phyloP scores from a whole-genome alignment of 2,797 vertebrate genomes.

The Propithecus perrieri region DNA sequence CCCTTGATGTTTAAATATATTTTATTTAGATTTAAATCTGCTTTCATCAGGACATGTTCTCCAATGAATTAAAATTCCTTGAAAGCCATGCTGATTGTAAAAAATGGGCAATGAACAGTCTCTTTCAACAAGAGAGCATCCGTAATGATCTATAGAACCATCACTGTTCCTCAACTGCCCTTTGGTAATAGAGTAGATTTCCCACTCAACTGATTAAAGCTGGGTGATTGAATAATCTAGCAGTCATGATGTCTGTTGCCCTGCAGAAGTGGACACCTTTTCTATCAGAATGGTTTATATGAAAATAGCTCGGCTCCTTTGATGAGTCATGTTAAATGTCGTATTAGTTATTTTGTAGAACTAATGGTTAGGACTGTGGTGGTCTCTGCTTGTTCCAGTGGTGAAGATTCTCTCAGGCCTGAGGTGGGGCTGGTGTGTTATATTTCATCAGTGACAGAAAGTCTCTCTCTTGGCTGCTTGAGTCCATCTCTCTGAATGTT shows the following conservation, averaged over 20 bases:
- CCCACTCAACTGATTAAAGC: conserved; percentile 70
- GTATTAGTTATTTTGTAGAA: conserved; percentile 6
- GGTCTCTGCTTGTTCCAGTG: background rate
- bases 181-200: conserved; percentile 73
- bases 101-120: conserved; percentile 53
- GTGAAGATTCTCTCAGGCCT: background rate
- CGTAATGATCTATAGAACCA: conserved; percentile 51
- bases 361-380: background rate
- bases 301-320: background rate
- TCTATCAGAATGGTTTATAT: background rate
- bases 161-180: conserved; percentile 59
- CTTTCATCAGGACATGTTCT: conserved; percentile 68
- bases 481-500: background rate
- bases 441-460: background rate
- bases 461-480: background rate
- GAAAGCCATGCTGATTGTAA: conserved; percentile 4
- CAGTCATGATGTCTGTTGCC: conserved; percentile 59
- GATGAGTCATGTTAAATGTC: conserved; percentile 32
- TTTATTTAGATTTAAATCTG: conserved; percentile 73
- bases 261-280: conserved; percentile 53
- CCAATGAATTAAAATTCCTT: conserved; percentile 43
- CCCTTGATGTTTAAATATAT: background rate
- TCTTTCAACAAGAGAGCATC: conserved; percentile 64
- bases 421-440: background rate
- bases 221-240: conserved; percentile 62